Evolutionary conservation across 2,797 vertebrate species (phyloP), one percentile per base, ranked within the genome.

Genomic region (Miopithecus talapoin): DNA sequence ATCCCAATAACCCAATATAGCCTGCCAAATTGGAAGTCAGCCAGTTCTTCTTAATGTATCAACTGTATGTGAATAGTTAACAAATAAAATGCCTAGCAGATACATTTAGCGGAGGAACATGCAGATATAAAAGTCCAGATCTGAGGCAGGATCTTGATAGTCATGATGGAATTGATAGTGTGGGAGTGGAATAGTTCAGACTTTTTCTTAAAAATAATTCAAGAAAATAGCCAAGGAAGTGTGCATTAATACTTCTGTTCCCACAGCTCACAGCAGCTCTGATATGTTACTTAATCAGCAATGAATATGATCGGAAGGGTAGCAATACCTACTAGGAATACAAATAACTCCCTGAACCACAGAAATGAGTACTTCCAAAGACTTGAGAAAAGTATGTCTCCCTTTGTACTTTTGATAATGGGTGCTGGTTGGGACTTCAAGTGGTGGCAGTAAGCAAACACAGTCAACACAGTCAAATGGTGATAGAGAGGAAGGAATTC

Each of bases 391-490:
- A 46, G 33, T 12, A 0, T 43, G 22, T 46, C 30, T 79, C 8
- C 8, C 24, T 88, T 53, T 57, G 12, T 50, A 8, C 7, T 33
- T 39, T 70, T 36, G 10, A 17, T 30, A 8, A 8, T 28, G 8
- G n/a, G 46, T 79, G 55, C 26, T 70, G 46, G 9, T 24, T 75
- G 78, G 68, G 72, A 93, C 68, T 97, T 76, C 50, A 89, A 12
- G 55, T 93, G 33, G 70, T 50, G 41, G 57, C 33, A 68, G 85
- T 50, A 96, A 97, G 87, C 36, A 87, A 93, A 96, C 85, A 83
- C 26, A n/a, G 43, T 1, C 92, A 93, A 96, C 85, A 83, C 26
- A n/a, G 43, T 1, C 92, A 90, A 91, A 89, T 50, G 55, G 1
- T 75, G 22, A 91, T 48, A 95, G 93, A 92, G 26, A 89, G 41